Evolutionary conservation across 1,140 invertebrate genomes (phyloP).

Genomic region (Pectinophora gossypiella): DNA sequence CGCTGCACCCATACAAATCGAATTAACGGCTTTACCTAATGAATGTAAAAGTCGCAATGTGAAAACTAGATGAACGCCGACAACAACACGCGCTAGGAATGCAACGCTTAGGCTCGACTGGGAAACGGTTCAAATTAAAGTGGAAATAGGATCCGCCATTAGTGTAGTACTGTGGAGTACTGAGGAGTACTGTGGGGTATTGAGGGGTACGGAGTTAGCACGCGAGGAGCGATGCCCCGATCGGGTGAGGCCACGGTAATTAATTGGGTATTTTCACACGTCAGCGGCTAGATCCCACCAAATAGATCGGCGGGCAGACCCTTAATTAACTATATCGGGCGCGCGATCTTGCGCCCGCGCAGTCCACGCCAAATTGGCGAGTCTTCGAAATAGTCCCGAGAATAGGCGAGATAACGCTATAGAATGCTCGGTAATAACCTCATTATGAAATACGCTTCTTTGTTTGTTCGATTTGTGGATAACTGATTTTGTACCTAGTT

Average conservation of each 20-base stretch:
- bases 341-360: slow-evolving; percentile 53
- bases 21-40: too few species aligned
- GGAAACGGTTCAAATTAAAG: neutral
- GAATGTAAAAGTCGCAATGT: too few species aligned
- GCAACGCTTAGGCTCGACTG: too few species aligned
- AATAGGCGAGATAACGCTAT: slow-evolving; percentile 52
- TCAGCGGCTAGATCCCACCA: slow-evolving; percentile 67
- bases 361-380: slow-evolving; percentile 69
- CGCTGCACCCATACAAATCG: too few species aligned
- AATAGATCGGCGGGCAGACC: slow-evolving; percentile 67
- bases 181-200: too few species aligned
- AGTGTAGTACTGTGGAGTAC: too few species aligned
- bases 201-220: slow-evolving; percentile 36
- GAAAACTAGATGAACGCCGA: too few species aligned
- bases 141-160: neutral
- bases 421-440: slow-evolving; percentile 71
- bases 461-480: slow-evolving; percentile 50
- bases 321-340: slow-evolving; percentile 70
- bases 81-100: too few species aligned
- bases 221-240: slow-evolving; percentile 52
- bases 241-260: slow-evolving; percentile 59
- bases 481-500: too few species aligned
- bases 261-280: slow-evolving; percentile 75
- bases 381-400: slow-evolving; percentile 49
- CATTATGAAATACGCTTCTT: slow-evolving; percentile 67